A percentile compares a stretch with the other conserved stretches of the same genome.
Evolutionary conservation across 2,888 invertebrate species (phyloP).

Genomic region (Terebella lapidaria): DNA sequence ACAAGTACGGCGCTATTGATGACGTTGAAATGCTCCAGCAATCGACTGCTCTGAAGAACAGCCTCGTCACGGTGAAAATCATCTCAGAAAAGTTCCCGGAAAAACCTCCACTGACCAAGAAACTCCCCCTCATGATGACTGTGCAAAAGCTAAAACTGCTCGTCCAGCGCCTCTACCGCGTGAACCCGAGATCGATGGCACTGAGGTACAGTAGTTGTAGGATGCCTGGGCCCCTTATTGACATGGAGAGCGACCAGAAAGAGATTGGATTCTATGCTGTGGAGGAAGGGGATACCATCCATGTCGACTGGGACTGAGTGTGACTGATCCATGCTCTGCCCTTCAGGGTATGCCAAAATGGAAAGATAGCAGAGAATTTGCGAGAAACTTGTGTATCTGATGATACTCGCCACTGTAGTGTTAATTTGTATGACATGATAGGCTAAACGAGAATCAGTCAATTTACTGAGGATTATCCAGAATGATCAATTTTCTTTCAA

Average conservation of each 20-base stretch:
- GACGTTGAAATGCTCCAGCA: not conserved
- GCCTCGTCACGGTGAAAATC: not conserved
- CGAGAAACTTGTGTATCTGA: too few species aligned
- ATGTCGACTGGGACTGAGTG: not conserved
- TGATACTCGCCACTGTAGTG: too few species aligned
- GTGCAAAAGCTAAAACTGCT: not conserved
- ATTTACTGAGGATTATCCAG: too few species aligned
- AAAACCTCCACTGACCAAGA: not conserved
- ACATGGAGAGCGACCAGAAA: not conserved
- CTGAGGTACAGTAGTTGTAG: not conserved
- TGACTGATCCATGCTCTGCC: too few species aligned
- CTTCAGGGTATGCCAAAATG: too few species aligned
- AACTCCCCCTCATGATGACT: not conserved
- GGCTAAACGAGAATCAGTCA: too few species aligned
- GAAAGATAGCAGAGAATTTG: too few species aligned
- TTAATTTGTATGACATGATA: too few species aligned
- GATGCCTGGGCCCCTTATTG: not conserved
- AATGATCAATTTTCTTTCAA: too few species aligned
- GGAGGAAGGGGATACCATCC: conserved; percentile 1
- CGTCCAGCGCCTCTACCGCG: not conserved
- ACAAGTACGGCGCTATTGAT: not conserved
- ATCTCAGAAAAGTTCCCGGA: not conserved
- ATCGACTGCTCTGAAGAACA: not conserved
- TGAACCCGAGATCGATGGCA: not conserved
- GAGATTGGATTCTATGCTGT: not conserved